Percentiles rank a stretch among this genome's conserved stretches.
phyloP scores from a whole-genome alignment of 1,140 invertebrate species.

The Penaeus indicus region DNA sequence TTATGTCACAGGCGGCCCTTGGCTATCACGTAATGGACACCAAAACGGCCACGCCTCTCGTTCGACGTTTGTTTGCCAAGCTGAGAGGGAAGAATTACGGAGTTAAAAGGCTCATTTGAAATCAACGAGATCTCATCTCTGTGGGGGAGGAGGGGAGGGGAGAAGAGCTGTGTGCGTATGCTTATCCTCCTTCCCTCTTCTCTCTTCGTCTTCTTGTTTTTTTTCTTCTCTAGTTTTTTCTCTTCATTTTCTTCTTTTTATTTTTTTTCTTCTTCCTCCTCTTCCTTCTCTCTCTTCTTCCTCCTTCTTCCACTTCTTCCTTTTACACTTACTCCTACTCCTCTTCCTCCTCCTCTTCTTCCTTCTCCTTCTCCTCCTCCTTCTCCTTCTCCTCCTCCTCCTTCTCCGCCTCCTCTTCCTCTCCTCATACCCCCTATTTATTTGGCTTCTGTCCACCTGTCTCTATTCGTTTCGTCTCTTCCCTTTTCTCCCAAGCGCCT shows the following conservation, averaged over 20 bases:
- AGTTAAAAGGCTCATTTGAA: slow-evolving; percentile 35
- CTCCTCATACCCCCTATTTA: not conserved
- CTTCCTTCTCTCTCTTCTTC: not conserved
- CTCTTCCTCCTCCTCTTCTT: not conserved
- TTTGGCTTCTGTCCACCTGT: not conserved
- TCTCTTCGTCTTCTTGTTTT: not conserved
- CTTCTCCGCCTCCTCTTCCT: too few species aligned
- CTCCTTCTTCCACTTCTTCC: not conserved
- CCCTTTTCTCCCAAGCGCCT: not conserved
- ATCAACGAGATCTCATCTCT: not conserved
- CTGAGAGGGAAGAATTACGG: not conserved
- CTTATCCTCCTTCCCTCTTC: not conserved
- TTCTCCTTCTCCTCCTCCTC: not conserved
- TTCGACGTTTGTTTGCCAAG: slow-evolving; percentile 28
- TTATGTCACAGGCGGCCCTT: slow-evolving; percentile 3
- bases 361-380: not conserved
- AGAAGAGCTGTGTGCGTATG: slow-evolving; percentile 12
- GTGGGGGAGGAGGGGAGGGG: not conserved
- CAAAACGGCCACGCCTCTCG: slow-evolving; percentile 16
- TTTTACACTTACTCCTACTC: not conserved
- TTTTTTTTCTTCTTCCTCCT: not conserved
- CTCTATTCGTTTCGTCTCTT: not conserved
- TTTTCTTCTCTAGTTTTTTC: not conserved
- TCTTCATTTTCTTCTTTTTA: not conserved
- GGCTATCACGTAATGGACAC: slow-evolving; percentile 32